Percentiles rank a stretch among this genome's conserved stretches.
These are phyloP conservation scores for Lepidurus packardi DNA, from an alignment of 1,140 invertebrate genomes.

Conservation along the genomic window DNA sequence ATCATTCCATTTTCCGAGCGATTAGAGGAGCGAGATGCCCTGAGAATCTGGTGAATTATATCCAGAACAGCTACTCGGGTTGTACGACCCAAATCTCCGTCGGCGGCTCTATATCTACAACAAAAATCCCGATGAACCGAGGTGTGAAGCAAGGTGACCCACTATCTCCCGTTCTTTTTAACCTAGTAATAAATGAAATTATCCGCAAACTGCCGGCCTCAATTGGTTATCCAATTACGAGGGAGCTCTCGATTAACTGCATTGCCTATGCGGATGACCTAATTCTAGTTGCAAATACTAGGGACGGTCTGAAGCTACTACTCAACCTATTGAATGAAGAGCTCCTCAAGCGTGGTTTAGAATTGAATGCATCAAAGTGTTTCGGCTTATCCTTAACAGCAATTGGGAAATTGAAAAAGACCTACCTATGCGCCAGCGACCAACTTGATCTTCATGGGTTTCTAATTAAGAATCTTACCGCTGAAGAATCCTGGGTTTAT, in stretches of 20 bases:
- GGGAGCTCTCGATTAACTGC: background rate
- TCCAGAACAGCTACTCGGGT: background rate
- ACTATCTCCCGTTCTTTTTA: background rate
- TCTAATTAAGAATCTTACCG: background rate
- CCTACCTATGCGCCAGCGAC: background rate
- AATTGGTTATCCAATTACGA: background rate
- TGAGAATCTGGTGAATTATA: background rate
- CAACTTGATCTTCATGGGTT: too few species aligned
- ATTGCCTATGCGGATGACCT: constrained; percentile 39
- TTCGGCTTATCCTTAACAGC: background rate
- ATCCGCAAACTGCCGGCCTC: background rate
- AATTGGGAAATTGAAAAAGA: background rate
- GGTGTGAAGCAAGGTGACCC: background rate
- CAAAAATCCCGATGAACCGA: background rate
- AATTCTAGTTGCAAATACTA: background rate
- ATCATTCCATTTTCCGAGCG: background rate
- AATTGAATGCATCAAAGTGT: background rate
- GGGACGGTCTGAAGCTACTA: background rate
- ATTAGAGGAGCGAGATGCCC: too few species aligned
- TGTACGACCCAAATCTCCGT: background rate
- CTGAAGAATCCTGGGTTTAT: background rate
- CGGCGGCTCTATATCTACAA: too few species aligned
- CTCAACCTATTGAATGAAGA: background rate
- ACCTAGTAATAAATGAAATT: background rate
- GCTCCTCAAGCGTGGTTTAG: constrained; percentile 39